Evolutionary conservation across 1,140 invertebrate species (phyloP).

Genomic region (Camponotus vicinus): DNA sequence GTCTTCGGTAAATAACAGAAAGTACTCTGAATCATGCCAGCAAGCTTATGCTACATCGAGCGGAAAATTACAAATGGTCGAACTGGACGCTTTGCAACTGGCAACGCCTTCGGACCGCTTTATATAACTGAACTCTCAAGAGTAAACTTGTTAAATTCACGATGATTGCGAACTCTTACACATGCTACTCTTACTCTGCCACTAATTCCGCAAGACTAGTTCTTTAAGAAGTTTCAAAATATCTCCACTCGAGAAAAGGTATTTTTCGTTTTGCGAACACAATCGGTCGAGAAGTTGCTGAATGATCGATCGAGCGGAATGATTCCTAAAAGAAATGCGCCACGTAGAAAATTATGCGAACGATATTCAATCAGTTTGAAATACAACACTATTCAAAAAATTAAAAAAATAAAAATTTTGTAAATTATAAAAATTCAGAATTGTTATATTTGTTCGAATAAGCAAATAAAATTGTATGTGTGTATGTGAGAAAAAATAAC

Average conservation of each 20-base stretch:
- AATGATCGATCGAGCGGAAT: constrained; percentile 38
- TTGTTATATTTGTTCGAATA: neutral
- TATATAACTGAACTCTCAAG: constrained; percentile 49
- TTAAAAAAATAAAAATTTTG: neutral
- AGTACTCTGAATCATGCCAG: constrained; percentile 78
- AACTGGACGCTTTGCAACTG: constrained; percentile 72
- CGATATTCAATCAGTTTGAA: neutral
- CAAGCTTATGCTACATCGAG: constrained; percentile 79
- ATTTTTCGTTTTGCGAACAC: constrained; percentile 9
- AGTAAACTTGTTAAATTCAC: constrained; percentile 63
- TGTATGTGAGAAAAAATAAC: neutral
- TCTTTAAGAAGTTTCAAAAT: constrained; percentile 47
- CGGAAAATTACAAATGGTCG: constrained; percentile 81
- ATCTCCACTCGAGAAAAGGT: neutral
- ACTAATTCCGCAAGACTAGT: constrained; percentile 39
- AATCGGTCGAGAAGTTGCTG: constrained; percentile 15
- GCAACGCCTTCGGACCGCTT: constrained; percentile 59
- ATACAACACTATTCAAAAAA: neutral
- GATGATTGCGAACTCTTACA: constrained; percentile 51
- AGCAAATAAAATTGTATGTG: neutral
- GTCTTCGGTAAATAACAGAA: constrained; percentile 72
- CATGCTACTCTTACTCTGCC: neutral
- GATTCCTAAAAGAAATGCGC: neutral
- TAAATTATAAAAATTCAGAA: constrained; percentile 10
- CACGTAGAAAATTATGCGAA: no score